Evolutionary conservation across 2,888 invertebrate genomes (phyloP), one percentile per base, ranked within the genome.

Genomic region (Xylota sylvarum): DNA sequence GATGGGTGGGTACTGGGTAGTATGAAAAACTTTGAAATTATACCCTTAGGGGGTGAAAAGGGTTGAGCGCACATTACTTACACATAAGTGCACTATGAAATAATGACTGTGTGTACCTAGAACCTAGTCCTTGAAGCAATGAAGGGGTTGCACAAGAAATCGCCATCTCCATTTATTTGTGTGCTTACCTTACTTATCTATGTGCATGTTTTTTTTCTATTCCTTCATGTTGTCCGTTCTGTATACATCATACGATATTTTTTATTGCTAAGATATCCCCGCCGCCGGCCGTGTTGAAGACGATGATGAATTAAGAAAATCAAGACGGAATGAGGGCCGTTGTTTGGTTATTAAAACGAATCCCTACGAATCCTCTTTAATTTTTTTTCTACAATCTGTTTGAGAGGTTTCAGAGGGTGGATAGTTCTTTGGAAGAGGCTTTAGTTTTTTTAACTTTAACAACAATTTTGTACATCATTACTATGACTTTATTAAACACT

Each of bases 291-390:
- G 64, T 32, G 64, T 23, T 17, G 19, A 50, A 23, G 23, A 23
- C 9, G 64, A 48, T 48, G 46, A 48, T 19, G 17, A 64, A 46
- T 48, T 48, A 64, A 46, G 64, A 46, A 46, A 17, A 46, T 27
- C 14, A 32, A 60, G 23, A 19, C 7, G 19, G 64, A 23, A 27
- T 5, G 7, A 12, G 10, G 12, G 10, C 14, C 14, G 67, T 67
- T 52, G 67, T 52, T 40, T 46, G 27, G 37, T 67, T 40, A 67
- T 67, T 52, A 67, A 67, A 27, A 67, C 1, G 52, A 52, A 40
- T 52, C 52, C 37, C 10, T 40, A 52, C 37, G 52, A 67, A 52
- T 52, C n/a, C 9, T 23, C 50, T 32, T 48, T n/a, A n/a, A n/a
- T n/a, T n/a, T 10, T 32, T 65, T 19, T 40, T 30, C 5, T 27